Evolutionary conservation across 2,797 vertebrate species (phyloP), one percentile per base, ranked within the genome.

Genomic region (Muraenolepis orangiensis): DNA sequence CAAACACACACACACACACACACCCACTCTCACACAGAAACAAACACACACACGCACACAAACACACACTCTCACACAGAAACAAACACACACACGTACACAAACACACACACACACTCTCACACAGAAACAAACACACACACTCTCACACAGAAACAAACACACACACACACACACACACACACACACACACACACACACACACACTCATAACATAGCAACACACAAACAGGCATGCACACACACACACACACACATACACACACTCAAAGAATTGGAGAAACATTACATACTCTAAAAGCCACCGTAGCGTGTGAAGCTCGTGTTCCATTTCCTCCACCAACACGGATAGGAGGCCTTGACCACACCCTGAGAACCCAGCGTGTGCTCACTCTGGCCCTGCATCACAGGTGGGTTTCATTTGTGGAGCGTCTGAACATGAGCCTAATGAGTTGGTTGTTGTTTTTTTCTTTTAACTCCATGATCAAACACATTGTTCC

Each of bases 101-200:
- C 42, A 46, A 3, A 46, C 18, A 4, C 42, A 46, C 11, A 66
- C 14, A 26, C n/a, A 66, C 64, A 28, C 64, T 32, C 67, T 34
- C 67, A 34, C 67, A 69, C 67, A 69, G 30, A 32, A 30, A 69
- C 67, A 69, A 14, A 69, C 67, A 69, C 67, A 69, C 18, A 69
- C 30, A 69, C 67, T 20, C 13, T 28, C 64, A 29, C 23, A 11
- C 67, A 69, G 29, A 30, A 29, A 46, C 23, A 69, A 18, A 69
- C 68, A n/a, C 67, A 69, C 67, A 69, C 67, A 34, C 67, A 34
- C 67, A n/a, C 67, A 69, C 31, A 34, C 16, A 1, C n/a, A 26
- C 30, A 32, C 66, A 68, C 66, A 31, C 29, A 68, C 29, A 68
- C 66, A 68, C 67, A 61, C 57, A 64, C n/a, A 64, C 66, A 31